phyloP scores from a whole-genome alignment of 2,888 invertebrate genomes.

The Alitta virens region DNA sequence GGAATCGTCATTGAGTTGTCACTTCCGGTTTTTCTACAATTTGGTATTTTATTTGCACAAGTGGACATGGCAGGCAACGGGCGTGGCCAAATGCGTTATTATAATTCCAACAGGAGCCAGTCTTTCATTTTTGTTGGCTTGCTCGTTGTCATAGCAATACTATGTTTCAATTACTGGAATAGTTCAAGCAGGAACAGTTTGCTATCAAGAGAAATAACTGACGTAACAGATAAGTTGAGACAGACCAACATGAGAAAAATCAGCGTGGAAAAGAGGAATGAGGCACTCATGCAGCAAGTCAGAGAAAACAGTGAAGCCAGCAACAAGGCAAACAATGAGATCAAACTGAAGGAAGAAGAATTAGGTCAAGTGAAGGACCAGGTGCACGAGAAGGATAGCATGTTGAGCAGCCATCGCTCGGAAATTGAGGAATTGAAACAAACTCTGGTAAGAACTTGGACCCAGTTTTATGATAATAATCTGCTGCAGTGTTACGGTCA shows the following conservation, averaged over 20 bases:
- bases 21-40: too few species aligned
- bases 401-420: background rate
- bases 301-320: background rate
- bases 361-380: background rate
- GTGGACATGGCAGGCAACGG: background rate
- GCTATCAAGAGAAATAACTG: conserved; percentile 8
- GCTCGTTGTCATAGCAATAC: conserved; percentile 15
- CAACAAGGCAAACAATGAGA: background rate
- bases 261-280: conserved; percentile 15
- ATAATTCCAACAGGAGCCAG: conserved; percentile 12
- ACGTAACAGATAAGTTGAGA: conserved; percentile 5
- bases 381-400: background rate
- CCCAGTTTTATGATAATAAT: too few species aligned
- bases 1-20: too few species aligned
- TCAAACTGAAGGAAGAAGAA: background rate
- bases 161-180: conserved; percentile 24
- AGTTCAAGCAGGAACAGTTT: conserved; percentile 12
- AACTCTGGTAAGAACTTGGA: background rate
- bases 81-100: conserved; percentile 21
- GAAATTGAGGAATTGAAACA: background rate
- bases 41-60: too few species aligned
- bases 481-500: background rate
- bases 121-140: conserved; percentile 17
- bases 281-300: conserved; percentile 13
- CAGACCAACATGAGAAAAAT: conserved; percentile 12